Base-by-base conservation (phyloP, 2,888 invertebrate genomes). In the Acronicta alni region DNA sequence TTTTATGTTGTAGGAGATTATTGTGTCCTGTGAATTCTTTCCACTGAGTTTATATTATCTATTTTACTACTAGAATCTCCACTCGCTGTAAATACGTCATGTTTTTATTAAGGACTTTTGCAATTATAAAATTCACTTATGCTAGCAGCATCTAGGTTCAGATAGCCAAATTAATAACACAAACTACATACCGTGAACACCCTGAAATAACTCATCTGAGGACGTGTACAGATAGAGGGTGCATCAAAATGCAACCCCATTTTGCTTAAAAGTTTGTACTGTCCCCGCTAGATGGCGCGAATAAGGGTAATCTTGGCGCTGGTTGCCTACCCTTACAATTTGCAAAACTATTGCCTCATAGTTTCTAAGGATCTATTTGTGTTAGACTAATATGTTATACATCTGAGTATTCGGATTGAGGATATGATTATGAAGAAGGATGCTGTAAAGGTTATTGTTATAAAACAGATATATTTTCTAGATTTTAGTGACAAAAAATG, bases 251-350 rank as follows among this genome's bases (percentile, higher is more conserved):
- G 60, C 56, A 61, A 42, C 72, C 67, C 48, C 56, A 10, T 41
- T 59, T 23, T 3, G 15, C 48, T 49, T 17, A 14, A 41, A 32
- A 51, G 53, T 71, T 61, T 8, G 3, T 2, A n/a, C 8, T 38
- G n/a, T 20, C 15, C 0, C 17, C 18, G 15, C 12, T 61, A 69
- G 67, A 71, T 71, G 72, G 72, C 39, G 37, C 12, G 30, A 15
- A 7, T 15, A 14, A 32, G 14, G 14, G 14, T 14, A 12, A n/a
- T 35, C 35, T 35, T 35, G 35, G 6, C 35, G n/a, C 35, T 35
- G 4, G 35, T 35, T 35, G 35, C 3, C 4, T n/a, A 14, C 14
- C 14, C 7, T 35, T 35, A 35, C n/a, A n/a, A 35, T n/a, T 35
- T 35, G 14, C n/a, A n/a, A 35, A 35, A n/a, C 2, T 2, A 1